These are phyloP conservation scores for Halyomorpha halys DNA, from an alignment of 1,140 invertebrate genomes.

Conservation along the genomic window DNA sequence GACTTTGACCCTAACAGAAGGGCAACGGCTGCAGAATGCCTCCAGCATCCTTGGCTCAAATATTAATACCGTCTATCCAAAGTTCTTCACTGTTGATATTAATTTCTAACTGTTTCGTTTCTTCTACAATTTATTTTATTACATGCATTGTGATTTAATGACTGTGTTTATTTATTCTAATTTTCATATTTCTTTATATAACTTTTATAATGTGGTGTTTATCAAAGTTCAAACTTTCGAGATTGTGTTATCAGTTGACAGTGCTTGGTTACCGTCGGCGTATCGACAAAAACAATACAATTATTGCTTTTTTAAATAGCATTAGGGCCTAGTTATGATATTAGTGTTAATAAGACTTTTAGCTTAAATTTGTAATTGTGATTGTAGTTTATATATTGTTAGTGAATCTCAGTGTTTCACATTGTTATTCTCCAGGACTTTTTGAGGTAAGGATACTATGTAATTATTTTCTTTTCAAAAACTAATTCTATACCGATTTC, in stretches of 20 bases:
- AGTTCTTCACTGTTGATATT: background rate
- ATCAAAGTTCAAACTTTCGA: background rate
- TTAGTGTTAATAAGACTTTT: conserved; percentile 12
- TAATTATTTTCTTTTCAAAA: background rate
- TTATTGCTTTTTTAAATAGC: conserved; percentile 4
- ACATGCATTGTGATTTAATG: conserved; percentile 3
- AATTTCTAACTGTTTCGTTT: background rate
- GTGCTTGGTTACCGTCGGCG: conserved; percentile 11
- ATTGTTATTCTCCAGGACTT: background rate
- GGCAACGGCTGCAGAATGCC: conserved; percentile 85
- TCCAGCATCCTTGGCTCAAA: conserved; percentile 84
- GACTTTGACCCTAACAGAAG: conserved; percentile 82
- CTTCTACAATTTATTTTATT: conserved; percentile 6
- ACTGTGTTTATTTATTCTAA: conserved; percentile 9
- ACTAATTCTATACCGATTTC: no score
- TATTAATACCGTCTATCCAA: conserved; percentile 26
- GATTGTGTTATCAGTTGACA: conserved; percentile 13
- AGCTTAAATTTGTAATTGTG: conserved; percentile 16
- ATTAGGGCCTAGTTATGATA: conserved; percentile 17
- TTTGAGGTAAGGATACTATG: background rate
- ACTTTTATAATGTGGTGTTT: background rate
- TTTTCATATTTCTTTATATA: background rate
- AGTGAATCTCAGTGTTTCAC: conserved; percentile 19
- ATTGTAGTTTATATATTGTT: conserved; percentile 11
- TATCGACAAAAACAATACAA: background rate